A percentile compares a stretch with the other conserved stretches of the same genome.
phyloP scores from a whole-genome alignment of 2,113 vertebrate genomes.

The Isurus oxyrinchus region DNA sequence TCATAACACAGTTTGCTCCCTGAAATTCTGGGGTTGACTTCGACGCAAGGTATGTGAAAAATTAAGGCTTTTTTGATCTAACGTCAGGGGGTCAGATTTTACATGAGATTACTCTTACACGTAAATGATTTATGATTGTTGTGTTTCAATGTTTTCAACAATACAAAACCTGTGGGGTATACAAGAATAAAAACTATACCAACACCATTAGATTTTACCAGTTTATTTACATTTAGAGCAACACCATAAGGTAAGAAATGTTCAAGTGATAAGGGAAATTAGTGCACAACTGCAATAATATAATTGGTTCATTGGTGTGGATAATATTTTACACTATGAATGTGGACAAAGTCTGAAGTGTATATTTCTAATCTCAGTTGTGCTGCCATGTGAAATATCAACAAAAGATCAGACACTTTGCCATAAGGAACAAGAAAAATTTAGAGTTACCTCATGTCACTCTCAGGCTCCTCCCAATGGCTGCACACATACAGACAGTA shows the following conservation, averaged over 20 bases:
- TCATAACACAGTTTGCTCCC: too few relatives aligned
- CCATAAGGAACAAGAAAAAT: not conserved
- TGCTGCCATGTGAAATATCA: not conserved
- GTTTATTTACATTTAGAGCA: slow-evolving; percentile 10
- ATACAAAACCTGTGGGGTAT: not conserved
- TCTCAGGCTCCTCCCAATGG: not conserved
- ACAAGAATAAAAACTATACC: not conserved
- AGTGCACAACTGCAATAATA: not conserved
- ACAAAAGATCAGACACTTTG: not conserved
- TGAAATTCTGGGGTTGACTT: too few relatives aligned
- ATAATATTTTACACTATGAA: too few relatives aligned
- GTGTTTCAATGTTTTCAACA: not conserved
- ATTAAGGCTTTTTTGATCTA: too few relatives aligned
- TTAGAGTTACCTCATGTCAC: not conserved
- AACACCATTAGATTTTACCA: not conserved
- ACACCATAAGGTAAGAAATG: not conserved
- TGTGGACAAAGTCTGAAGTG: not conserved
- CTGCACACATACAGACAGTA: not conserved
- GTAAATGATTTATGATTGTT: not conserved
- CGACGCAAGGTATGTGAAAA: too few relatives aligned
- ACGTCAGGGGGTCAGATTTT: too few relatives aligned
- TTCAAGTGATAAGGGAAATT: not conserved
- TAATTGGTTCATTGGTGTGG: not conserved
- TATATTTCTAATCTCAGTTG: not conserved
- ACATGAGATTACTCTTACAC: too few relatives aligned